Conservation (phyloP, 2,888 invertebrate genomes). For the Dasypolia templi region DNA sequence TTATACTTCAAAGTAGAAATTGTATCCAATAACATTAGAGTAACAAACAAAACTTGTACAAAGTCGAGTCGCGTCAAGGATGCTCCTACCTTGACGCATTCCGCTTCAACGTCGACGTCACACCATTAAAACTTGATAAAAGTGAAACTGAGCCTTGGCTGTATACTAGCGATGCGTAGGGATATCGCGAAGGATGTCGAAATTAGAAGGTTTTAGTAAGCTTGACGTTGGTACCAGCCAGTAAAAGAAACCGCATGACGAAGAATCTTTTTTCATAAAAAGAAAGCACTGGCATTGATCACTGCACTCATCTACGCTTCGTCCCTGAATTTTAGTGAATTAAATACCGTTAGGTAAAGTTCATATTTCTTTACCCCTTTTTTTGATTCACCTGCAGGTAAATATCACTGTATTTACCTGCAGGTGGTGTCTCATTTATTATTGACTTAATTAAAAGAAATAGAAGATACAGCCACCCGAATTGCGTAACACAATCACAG, state of each 20-base stretch:
- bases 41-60: slow-evolving; percentile 33
- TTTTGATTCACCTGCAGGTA: too few relatives aligned
- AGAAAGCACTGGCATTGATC: neutral
- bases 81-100: slow-evolving; percentile 11
- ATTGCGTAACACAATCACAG: neutral
- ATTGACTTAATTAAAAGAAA: neutral
- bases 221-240: neutral
- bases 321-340: neutral
- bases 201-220: neutral
- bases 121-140: slow-evolving; percentile 47
- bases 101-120: slow-evolving; percentile 19
- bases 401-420: too few relatives aligned
- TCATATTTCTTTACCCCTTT: too few relatives aligned
- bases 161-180: slow-evolving; percentile 16
- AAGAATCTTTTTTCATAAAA: too few relatives aligned
- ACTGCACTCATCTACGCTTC: neutral
- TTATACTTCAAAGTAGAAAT: slow-evolving; percentile 23
- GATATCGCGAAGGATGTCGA: neutral
- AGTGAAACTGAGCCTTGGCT: slow-evolving; percentile 12
- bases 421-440: neutral
- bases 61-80: slow-evolving; percentile 30
- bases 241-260: neutral
- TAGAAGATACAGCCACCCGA: neutral
- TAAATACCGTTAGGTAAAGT: too few relatives aligned
- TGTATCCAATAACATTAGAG: slow-evolving; percentile 25